A percentile compares a stretch with the other conserved stretches of the same genome.
Evolutionary conservation across 2,888 invertebrate species (phyloP).

Genomic region (Linnaemya tessellans): DNA sequence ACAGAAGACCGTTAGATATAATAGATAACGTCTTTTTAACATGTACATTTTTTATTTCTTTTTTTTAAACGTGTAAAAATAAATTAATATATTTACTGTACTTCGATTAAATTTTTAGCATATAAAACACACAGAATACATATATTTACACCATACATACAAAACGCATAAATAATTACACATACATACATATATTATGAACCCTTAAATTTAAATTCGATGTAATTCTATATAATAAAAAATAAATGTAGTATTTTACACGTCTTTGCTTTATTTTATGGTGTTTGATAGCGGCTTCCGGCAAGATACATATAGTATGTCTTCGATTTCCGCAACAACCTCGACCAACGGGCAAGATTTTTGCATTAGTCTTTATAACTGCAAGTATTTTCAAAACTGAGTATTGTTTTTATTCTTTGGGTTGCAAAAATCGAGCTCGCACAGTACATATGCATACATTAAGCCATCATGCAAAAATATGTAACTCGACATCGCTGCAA

Average conservation of each 20-base stretch:
- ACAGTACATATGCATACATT: no score
- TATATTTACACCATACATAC: constrained; percentile 46
- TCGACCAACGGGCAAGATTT: no score
- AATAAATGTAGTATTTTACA: constrained; percentile 72
- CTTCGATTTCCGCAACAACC: no score
- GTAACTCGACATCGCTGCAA: no score
- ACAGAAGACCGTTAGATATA: constrained; percentile 30
- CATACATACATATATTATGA: constrained; percentile 48
- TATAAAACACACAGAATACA: constrained; percentile 47
- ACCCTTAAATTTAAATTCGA: constrained; percentile 69
- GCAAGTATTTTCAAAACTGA: no score
- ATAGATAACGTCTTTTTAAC: constrained; percentile 21
- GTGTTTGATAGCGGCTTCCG: no score
- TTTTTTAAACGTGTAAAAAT: constrained; percentile 67
- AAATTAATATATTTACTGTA: constrained; percentile 57
- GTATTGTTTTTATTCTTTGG: no score
- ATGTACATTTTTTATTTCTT: constrained; percentile 67
- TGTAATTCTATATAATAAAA: constrained; percentile 72
- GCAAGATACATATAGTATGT: no score
- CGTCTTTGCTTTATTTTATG: constrained; percentile 24
- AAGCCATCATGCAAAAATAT: no score
- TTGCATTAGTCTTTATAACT: no score
- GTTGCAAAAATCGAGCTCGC: no score
- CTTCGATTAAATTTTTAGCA: constrained; percentile 64
- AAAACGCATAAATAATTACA: constrained; percentile 38